phyloP scores from a whole-genome alignment of 2,888 invertebrate species.

The Drosophila maculinotata region DNA sequence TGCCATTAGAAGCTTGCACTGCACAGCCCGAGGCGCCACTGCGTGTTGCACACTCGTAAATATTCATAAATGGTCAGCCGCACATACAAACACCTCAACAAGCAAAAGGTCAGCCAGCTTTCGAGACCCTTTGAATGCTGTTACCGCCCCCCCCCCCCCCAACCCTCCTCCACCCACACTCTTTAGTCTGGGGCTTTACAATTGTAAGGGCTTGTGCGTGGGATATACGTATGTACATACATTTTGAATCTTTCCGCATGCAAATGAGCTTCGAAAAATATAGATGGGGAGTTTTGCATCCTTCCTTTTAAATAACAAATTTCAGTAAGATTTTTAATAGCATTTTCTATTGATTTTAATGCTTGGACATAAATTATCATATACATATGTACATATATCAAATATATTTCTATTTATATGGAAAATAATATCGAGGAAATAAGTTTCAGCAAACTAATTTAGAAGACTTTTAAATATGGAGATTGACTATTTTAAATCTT shows the following conservation, averaged over 20 bases:
- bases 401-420: no score
- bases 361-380: background rate
- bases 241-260: constrained; percentile 3
- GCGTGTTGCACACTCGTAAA: constrained; percentile 28
- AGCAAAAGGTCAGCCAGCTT: background rate
- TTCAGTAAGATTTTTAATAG: no score
- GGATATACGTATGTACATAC: background rate
- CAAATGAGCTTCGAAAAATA: constrained; percentile 1
- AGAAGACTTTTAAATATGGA: no score
- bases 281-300: background rate
- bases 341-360: background rate
- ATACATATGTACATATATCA: no score
- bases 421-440: no score
- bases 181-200: constrained; percentile 3
- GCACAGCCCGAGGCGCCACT: constrained; percentile 14
- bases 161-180: background rate
- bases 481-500: no score
- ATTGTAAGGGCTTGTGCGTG: background rate
- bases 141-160: background rate
- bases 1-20: constrained; percentile 22
- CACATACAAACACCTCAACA: no score
- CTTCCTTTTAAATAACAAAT: background rate
- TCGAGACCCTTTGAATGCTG: constrained; percentile 14
- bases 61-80: constrained; percentile 40
- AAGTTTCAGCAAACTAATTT: no score